Evolutionary conservation across 2,113 vertebrate genomes (phyloP).

Genomic region (Lathamus discolor): DNA sequence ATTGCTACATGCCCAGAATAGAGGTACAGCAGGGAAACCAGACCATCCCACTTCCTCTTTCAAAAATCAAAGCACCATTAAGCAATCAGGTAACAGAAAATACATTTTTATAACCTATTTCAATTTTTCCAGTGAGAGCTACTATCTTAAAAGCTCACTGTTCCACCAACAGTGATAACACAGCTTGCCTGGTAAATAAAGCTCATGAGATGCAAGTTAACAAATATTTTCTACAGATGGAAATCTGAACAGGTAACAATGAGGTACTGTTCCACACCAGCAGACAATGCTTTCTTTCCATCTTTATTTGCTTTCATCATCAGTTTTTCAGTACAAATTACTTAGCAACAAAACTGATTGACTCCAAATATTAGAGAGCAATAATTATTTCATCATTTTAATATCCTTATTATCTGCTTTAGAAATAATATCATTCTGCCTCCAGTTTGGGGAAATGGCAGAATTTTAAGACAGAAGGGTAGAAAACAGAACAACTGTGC

Average conservation of each 20-base stretch:
- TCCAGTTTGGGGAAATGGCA: neutral
- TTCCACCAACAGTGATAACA: neutral
- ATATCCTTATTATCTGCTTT: neutral
- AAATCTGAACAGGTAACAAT: neutral
- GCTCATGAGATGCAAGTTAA: neutral
- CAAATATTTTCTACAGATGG: neutral
- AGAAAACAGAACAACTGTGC: neutral
- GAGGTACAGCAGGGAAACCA: neutral
- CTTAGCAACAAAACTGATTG: neutral
- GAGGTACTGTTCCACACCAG: neutral
- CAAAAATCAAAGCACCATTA: neutral
- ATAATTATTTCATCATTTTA: neutral
- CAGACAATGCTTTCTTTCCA: neutral
- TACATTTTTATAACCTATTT: neutral
- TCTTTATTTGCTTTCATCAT: neutral
- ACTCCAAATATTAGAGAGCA: neutral
- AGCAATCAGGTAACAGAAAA: neutral
- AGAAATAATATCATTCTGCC: neutral
- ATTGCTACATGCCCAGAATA: neutral
- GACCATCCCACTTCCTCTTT: neutral
- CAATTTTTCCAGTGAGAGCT: neutral
- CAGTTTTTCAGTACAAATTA: neutral
- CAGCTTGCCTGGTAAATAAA: neutral
- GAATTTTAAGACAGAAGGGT: neutral
- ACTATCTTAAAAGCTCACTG: neutral